A percentile compares a stretch with the other conserved stretches of the same genome.
These are phyloP conservation scores for Emydoidea blandingii DNA, from an alignment of 2,797 vertebrate species.

Conservation along the genomic window DNA sequence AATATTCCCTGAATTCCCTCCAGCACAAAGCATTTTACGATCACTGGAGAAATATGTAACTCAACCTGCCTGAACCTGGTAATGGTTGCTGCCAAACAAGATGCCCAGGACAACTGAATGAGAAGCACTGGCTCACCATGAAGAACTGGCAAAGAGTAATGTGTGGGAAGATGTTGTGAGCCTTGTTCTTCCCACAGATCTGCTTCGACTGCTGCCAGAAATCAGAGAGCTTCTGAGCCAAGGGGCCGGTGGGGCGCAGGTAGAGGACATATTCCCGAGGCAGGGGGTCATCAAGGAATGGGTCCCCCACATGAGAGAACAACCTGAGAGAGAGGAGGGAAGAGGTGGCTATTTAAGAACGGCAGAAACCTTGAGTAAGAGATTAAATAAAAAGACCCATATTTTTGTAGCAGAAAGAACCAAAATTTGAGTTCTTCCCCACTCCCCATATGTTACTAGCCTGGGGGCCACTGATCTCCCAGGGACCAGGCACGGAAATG, in stretches of 20 bases:
- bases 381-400: rapidly evolving
- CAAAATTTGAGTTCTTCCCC: background rate
- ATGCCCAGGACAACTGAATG: rapidly evolving
- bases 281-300: conserved; percentile 94
- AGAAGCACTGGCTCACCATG: conserved; percentile 85
- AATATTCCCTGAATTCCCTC: rapidly evolving
- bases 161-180: conserved; percentile 99
- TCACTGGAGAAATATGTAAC: rapidly evolving
- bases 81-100: background rate
- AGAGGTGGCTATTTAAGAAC: background rate
- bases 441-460: background rate
- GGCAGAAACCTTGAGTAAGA: background rate
- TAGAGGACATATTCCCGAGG: conserved; percentile 98
- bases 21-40: background rate
- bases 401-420: background rate
- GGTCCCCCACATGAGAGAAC: conserved; percentile 97
- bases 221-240: conserved; percentile 94
- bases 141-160: conserved; percentile 99
- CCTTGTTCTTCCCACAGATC: conserved; percentile 97
- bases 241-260: conserved; percentile 93
- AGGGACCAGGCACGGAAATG: background rate
- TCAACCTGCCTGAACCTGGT: background rate
- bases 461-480: background rate
- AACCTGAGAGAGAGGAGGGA: conserved; percentile 83
- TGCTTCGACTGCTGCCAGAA: conserved; percentile 98